Base-by-base conservation (phyloP, 2,888 invertebrate genomes). In the Rhagonycha lutea region DNA sequence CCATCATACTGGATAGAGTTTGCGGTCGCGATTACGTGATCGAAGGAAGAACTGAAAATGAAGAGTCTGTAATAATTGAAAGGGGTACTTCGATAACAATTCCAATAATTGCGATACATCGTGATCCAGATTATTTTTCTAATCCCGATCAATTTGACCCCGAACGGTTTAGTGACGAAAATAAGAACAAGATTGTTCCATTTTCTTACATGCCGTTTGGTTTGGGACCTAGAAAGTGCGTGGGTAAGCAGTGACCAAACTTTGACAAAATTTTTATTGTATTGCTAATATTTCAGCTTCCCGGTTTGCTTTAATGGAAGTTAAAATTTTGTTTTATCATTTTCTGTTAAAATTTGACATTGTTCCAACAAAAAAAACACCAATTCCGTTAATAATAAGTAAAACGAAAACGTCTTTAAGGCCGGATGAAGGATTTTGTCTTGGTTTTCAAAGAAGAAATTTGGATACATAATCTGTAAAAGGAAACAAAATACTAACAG, bases 91-190 rank as follows among this genome's bases (percentile, higher is more conserved):
- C 78, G 0, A 77, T 86, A 0, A 81, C 82, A 70, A 77, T 89
- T 18, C 87, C 89, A 0, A 80, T 86, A 2, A 82, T 82, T 47
- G 84, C 83, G 0, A 73, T 89, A 2, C 89, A 89, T 3, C 80
- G 79, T 1, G 88, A 89, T 76, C 82, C 85, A 0, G 76, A 86
- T 3, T 82, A 85, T 72, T 88, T 83, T 75, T 79, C 85, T 0
- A 83, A 89, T 14, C 88, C 89, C 0, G 81, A 85, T 0, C 84
- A 83, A 32, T 89, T 89, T 73, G 80, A 87, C 73, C 89, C 89
- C 0, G 87, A 88, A 0, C 82, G 89, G 11, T 88, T 88, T 75
- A 18, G 18, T 18, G 18, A 18, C 18, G 18, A 18, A 18, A 18
- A 18, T 18, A 18, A 18, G 2, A 1, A 77, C 4, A 81, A 86